Conservation (phyloP, 2,797 vertebrate genomes). For the Chloroceryle amazona region DNA sequence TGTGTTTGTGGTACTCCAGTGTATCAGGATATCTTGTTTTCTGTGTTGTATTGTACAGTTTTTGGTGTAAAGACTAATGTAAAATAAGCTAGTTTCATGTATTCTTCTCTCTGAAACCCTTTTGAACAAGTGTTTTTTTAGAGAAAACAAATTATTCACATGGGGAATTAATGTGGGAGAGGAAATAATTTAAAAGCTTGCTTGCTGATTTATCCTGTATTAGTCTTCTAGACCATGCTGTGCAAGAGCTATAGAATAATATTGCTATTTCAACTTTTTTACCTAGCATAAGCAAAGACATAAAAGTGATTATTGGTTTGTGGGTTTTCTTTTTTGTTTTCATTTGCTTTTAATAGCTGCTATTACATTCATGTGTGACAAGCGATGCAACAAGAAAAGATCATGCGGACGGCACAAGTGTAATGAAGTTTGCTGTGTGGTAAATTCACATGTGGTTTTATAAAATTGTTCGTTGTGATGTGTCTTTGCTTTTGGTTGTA, state of each 20-base stretch:
- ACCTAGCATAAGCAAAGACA: not conserved
- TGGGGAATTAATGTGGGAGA: not conserved
- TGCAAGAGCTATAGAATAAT: not conserved
- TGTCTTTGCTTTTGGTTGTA: not conserved
- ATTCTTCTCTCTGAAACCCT: not conserved
- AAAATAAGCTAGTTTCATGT: not conserved
- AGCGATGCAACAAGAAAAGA: constrained; percentile 94
- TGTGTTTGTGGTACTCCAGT: not conserved
- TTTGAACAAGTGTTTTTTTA: not conserved
- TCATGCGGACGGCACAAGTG: constrained; percentile 96
- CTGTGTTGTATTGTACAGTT: not conserved
- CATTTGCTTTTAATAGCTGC: constrained; percentile 79
- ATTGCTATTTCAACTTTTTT: not conserved
- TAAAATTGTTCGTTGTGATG: not conserved
- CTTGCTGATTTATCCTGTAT: not conserved
- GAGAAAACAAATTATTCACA: not conserved
- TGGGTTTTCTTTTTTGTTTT: not conserved
- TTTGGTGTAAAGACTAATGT: not conserved
- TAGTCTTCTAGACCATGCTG: not conserved
- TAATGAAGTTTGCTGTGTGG: constrained; percentile 96
- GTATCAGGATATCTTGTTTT: not conserved
- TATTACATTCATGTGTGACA: constrained; percentile 93
- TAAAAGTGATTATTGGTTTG: not conserved
- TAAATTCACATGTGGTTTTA: constrained; percentile 76
- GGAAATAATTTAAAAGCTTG: not conserved